Conservation (phyloP, 2,113 vertebrate genomes). For the Columba livia region DNA sequence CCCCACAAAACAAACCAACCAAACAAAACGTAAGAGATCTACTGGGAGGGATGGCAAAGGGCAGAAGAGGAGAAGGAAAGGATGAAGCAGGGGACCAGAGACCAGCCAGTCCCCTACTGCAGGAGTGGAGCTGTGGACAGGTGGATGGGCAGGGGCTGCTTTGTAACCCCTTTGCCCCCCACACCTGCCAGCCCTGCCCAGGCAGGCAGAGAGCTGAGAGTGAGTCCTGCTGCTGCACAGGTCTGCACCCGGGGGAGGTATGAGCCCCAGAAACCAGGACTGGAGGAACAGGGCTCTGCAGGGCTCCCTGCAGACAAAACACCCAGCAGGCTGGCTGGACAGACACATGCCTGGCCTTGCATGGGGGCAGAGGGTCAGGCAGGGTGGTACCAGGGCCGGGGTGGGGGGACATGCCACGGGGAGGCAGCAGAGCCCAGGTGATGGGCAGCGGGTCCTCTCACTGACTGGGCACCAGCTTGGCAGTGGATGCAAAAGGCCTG, state of each 20-base stretch:
- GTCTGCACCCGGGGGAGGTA: not conserved
- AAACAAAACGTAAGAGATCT: not conserved
- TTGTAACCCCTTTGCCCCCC: accelerated
- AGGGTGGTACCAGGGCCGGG: not conserved
- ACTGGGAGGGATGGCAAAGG: not conserved
- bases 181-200: accelerated
- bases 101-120: not conserved
- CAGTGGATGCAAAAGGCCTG: not conserved
- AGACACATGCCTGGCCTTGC: accelerated
- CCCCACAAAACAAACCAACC: not conserved
- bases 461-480: not conserved
- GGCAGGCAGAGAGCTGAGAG: not conserved
- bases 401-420: not conserved
- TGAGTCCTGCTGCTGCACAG: not conserved
- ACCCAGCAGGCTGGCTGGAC: not conserved
- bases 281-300: not conserved
- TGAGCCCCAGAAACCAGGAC: not conserved
- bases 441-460: not conserved
- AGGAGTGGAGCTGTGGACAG: not conserved
- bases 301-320: not conserved
- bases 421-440: constrained; percentile 22
- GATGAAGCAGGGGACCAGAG: not conserved
- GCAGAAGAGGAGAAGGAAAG: not conserved
- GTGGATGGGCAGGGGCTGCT: not conserved
- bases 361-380: not conserved